Evolutionary conservation across 2,113 vertebrate genomes (phyloP), one percentile per base, ranked within the genome.

Genomic region (Perognathus longimembris): DNA sequence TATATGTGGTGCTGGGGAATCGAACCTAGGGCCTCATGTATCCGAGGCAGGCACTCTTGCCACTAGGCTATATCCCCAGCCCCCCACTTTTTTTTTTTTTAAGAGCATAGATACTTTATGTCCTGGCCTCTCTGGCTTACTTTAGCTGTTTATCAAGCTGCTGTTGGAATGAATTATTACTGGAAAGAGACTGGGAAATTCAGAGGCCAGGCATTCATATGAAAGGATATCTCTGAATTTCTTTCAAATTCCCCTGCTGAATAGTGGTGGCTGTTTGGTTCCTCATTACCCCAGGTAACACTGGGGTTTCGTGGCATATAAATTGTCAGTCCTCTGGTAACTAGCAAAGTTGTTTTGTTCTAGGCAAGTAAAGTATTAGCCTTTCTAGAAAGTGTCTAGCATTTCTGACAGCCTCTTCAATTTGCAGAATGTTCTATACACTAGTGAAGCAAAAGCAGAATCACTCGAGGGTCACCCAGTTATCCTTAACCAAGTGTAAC

Each of bases 131-230:
- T 87, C 34, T 69, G 1, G 30, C 15, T 66, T 21, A 14, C 36
- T 30, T 2, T 45, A 76, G 40, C 50, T 67, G 73, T 84, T 75
- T 32, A 74, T 77, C 42, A 67, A 75, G 38, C 50, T 64, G 38
- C 26, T 78, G 0, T 69, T 76, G n/a, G 63, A 24, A 42, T 57
- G 50, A 69, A 4, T 90, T 63, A 11, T 18, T 81, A 73, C n/a
- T 66, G 50, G 71, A 7, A 85, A 59, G 86, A 30, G 40, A 73
- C 61, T 76, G 61, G 76, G 81, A 86, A 89, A 89, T 20, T 83
- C 38, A 28, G 83, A 83, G 32, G 18, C 67, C 45, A 40, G 15
- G 59, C 77, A 64, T 63, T 21, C 59, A 21, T n/a, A 22, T 69
- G 63, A 83, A 85, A 92, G 14, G 38, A 2, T 59, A 81, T 34